Base-by-base conservation (phyloP, 1,140 invertebrate genomes). In the Berghia stephanieae region DNA sequence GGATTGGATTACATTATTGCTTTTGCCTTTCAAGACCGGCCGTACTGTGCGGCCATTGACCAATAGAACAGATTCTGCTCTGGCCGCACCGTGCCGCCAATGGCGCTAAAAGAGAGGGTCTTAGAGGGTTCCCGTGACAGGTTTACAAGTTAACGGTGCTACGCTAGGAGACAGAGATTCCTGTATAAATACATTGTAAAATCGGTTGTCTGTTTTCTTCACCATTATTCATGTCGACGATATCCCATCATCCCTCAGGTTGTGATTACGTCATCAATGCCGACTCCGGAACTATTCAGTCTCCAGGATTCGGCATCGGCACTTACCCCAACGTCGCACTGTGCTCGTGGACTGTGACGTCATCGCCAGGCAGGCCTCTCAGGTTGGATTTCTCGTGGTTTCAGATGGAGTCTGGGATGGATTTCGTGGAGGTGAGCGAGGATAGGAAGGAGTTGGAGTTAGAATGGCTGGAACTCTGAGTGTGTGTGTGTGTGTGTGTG, bases 291-390 rank as follows among this genome's bases (percentile, higher is more conserved):
- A 66, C 18, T 18, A 55, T 82, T 18, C 67, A 69, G 21, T 79
- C 77, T 13, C 81, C 81, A 34, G 81, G 81, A 13, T 82, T 80
- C 76, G 57, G 60, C 46, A 67, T 67, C 8, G 34, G 43, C 6
- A 68, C 49, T 21, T 82, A 82, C 44, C 79, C 81, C 31, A 69
- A 44, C 55, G 73, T 78, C 36, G 72, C 80, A 10, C 10, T 42
- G 2, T 82, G 81, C 71, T 34, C 70, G 2, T 82, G 78, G 77
- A 27, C 44, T 3, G 57, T 82, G 13, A 36, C 38, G 44, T 63
- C 75, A 6, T 34, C 49, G 21, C 31, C 63, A 44, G 69, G 69
- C 16, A 38, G 55, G 4, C 52, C 79, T 1, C 40, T 82, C 16
- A 78, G 63, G 13, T 60, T 82, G 27, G 69, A 16, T n/a, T 82